Evolutionary conservation across 64 coral and sea anemone genomes (phyloP), one percentile per base, ranked within the genome.

Genomic region (Hydrozoanthus tunicans): DNA sequence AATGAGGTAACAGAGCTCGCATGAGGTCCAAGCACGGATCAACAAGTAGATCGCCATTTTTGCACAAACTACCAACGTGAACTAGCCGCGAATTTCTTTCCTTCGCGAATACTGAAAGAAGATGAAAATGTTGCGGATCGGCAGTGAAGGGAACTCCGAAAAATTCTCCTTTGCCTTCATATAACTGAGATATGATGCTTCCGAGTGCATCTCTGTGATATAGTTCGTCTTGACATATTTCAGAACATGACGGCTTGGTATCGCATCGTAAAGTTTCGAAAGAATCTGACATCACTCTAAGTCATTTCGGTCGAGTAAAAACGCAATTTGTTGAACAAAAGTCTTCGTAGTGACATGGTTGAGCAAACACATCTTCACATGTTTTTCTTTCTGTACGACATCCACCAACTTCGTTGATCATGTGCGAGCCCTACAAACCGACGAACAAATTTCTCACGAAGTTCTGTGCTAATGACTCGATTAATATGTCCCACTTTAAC

Each of bases 41-140:
- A 56, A 67, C 25, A 12, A 97, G 86, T 9, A 97, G 62, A 10
- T 83, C 95, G n/a, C 95, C 95, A 92, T 97, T 85, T 91, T 92
- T 92, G 56, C 92, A 89, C 57, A 97, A 89, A 53, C 73, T 86
- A 25, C 95, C 95, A 14, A 92, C 82, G 65, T 71, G 91, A 81
- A 75, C 59, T 56, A 97, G 91, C 24, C 53, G 70, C 62, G 94
- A 77, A 51, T 62, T 57, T 51, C 70, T 56, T 9, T 76, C 73
- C 63, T 97, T 97, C 7, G 94, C 82, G 57, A 97, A 97, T 8
- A 94, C 89, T 5, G 95, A 97, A 56, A 97, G 79, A 24, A 97
- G 79, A 73, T 93, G 70, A 77, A 94, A 97, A 15, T 82, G 12
- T 77, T 77, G 52, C 0, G 78, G 15, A 5, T 91, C 81, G 73